Conservation (phyloP, 2,888 invertebrate species). For the Arrhopalites spinosus region DNA sequence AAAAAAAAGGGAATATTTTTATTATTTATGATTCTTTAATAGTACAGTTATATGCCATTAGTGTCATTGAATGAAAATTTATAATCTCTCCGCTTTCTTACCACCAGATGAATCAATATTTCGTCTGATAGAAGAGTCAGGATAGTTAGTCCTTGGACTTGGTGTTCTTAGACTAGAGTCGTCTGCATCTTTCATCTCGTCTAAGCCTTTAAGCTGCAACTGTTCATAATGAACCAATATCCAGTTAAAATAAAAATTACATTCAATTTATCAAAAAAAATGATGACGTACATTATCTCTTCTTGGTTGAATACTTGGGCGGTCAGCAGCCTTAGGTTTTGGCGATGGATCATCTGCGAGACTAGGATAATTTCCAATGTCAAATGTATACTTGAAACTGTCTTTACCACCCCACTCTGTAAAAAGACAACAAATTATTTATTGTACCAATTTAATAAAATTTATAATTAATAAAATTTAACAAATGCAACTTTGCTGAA, state of each 20-base stretch:
- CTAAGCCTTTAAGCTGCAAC: slow-evolving; percentile 18
- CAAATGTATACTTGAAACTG: slow-evolving; percentile 73
- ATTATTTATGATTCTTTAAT: too few relatives aligned
- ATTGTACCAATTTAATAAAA: too few relatives aligned
- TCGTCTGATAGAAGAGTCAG: slow-evolving; percentile 14
- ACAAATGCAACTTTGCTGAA: too few relatives aligned
- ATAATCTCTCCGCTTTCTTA: too few relatives aligned
- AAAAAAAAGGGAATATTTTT: too few relatives aligned
- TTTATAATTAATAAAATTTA: too few relatives aligned
- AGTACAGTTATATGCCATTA: background rate
- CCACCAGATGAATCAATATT: slow-evolving; percentile 15
- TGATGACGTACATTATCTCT: slow-evolving; percentile 23
- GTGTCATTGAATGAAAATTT: background rate
- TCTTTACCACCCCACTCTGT: slow-evolving; percentile 84
- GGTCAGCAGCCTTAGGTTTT: background rate
- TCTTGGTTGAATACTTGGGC: slow-evolving; percentile 4
- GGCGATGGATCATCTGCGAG: background rate
- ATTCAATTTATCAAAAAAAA: background rate
- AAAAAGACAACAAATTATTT: too few relatives aligned
- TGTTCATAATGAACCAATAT: background rate
- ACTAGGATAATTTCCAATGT: slow-evolving; percentile 64
- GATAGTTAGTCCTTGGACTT: slow-evolving; percentile 19
- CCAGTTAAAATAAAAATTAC: background rate
- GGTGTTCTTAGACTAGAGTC: background rate
- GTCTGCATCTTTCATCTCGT: slow-evolving; percentile 1